Evolutionary conservation across 1,140 invertebrate species (phyloP).

Genomic region (Goniozus legneri): DNA sequence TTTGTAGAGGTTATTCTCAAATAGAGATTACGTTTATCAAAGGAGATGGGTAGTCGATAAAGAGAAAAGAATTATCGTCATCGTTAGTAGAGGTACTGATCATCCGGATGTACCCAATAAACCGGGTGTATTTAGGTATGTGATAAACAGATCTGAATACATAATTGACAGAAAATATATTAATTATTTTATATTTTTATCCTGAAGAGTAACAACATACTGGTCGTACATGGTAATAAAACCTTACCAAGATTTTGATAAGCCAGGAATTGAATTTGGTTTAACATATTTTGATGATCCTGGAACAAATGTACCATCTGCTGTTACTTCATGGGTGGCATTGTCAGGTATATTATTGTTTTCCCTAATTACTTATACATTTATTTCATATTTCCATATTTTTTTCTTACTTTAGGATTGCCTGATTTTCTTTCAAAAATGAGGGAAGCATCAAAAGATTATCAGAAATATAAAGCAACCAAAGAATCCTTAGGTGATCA

Average conservation of each 20-base stretch:
- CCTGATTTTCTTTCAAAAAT: slow-evolving; percentile 54
- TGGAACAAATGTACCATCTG: slow-evolving; percentile 66
- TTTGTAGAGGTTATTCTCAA: slow-evolving; percentile 70
- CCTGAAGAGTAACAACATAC: slow-evolving; percentile 67
- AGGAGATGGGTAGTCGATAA: slow-evolving; percentile 65
- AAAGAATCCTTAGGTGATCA: slow-evolving; percentile 14
- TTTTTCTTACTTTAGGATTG: slow-evolving; percentile 33
- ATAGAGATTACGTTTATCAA: slow-evolving; percentile 84
- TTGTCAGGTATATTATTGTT: slow-evolving; percentile 36
- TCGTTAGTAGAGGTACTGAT: slow-evolving; percentile 61
- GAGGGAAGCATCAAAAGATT: slow-evolving; percentile 52
- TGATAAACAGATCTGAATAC: not conserved
- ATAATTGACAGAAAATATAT: not conserved
- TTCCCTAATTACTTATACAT: not conserved
- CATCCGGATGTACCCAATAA: slow-evolving; percentile 60
- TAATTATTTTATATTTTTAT: slow-evolving; percentile 1
- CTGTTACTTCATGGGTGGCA: slow-evolving; percentile 67
- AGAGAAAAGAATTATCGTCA: slow-evolving; percentile 56
- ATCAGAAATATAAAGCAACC: slow-evolving; percentile 37
- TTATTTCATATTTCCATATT: not conserved
- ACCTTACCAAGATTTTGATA: slow-evolving; percentile 60
- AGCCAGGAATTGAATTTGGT: slow-evolving; percentile 78
- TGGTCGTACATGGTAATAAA: slow-evolving; percentile 86
- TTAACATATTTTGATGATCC: slow-evolving; percentile 87
- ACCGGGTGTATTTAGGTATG: slow-evolving; percentile 56